Conservation (phyloP, 2,888 invertebrate species). For the Matsumyia berberina region DNA sequence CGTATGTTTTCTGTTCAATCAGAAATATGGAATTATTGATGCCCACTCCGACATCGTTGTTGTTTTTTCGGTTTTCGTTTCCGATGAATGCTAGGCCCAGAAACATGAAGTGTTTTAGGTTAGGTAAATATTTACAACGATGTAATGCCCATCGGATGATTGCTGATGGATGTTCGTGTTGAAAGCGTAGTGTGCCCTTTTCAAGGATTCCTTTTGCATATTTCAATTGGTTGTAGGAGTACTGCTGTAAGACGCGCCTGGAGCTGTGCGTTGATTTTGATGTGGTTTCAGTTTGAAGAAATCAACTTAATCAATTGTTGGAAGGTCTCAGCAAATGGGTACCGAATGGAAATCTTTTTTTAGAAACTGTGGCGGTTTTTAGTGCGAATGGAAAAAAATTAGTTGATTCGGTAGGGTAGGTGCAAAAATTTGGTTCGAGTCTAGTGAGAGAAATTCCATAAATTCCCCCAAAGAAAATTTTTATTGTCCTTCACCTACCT, state of each 20-base stretch:
- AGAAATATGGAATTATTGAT: conserved; percentile 60
- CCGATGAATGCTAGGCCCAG: background rate
- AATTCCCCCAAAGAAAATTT: no score
- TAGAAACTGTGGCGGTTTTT: no score
- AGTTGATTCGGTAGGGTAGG: no score
- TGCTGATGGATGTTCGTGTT: conserved; percentile 38
- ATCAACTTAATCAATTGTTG: background rate
- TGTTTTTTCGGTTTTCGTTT: conserved; percentile 39
- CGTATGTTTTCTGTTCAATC: conserved; percentile 49
- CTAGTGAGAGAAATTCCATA: no score
- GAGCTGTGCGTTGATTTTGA: conserved; percentile 1
- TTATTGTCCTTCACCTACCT: no score
- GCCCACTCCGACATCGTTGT: conserved; percentile 6
- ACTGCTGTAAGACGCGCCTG: background rate
- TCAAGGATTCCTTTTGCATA: background rate
- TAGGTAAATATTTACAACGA: conserved; percentile 48
- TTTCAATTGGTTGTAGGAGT: background rate
- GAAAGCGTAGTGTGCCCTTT: conserved; percentile 24
- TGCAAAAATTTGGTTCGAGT: no score
- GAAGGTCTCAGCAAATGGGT: no score
- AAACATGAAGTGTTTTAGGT: conserved; percentile 43
- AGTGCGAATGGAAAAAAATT: no score
- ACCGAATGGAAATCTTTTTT: no score
- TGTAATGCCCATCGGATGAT: conserved; percentile 56
- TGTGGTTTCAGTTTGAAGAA: background rate